phyloP scores from a whole-genome alignment of 2,797 vertebrate species.

The Anguilla megastoma region DNA sequence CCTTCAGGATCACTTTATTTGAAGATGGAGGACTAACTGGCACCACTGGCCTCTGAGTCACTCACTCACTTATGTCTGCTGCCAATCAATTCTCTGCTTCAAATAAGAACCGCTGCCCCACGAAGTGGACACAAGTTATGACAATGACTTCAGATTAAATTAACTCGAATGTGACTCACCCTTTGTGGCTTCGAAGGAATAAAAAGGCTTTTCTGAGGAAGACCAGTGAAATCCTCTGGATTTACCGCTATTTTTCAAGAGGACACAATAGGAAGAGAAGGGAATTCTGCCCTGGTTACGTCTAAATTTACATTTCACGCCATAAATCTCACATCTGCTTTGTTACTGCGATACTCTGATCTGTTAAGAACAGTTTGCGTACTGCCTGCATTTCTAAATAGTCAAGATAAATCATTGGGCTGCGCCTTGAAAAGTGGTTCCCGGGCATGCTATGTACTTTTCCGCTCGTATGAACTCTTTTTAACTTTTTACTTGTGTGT shows the following conservation, averaged over 20 bases:
- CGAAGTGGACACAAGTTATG: background rate
- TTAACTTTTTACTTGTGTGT: background rate
- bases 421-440: background rate
- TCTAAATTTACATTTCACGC: slow-evolving; percentile 34
- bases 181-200: background rate
- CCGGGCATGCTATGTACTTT: background rate
- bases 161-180: slow-evolving; percentile 6
- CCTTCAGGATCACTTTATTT: slow-evolving; percentile 7
- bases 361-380: background rate
- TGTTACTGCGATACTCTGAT: slow-evolving; percentile 7
- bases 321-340: slow-evolving; percentile 39
- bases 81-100: slow-evolving; percentile 16
- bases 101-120: background rate
- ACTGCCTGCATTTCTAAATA: background rate
- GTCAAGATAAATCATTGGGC: slow-evolving; percentile 8
- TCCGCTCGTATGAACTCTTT: background rate
- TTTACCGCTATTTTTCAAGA: slow-evolving; percentile 10
- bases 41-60: background rate
- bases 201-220: no score
- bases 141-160: slow-evolving; percentile 6
- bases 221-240: background rate
- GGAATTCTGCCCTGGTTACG: slow-evolving; percentile 41
- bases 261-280: slow-evolving; percentile 25
- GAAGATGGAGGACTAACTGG: background rate
- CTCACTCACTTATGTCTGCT: background rate